Percentiles rank a stretch among this genome's conserved stretches.
Evolutionary conservation across 2,888 invertebrate species (phyloP).

Genomic region (Resseliella maxima): DNA sequence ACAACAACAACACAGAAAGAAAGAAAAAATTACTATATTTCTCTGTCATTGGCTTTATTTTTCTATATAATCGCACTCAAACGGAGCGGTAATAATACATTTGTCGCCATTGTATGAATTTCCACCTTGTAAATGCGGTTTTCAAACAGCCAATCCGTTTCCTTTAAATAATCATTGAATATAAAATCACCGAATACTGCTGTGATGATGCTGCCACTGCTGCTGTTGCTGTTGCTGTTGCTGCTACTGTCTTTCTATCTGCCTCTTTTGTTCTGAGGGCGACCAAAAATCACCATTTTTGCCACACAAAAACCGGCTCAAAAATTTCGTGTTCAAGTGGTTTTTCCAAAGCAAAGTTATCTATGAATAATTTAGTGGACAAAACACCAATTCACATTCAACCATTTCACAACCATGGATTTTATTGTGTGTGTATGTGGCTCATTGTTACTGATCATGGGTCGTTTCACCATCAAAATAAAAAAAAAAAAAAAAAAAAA

Average conservation of each 20-base stretch:
- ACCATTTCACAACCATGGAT: constrained; percentile 2
- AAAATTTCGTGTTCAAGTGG: constrained; percentile 30
- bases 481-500: too few relatives aligned
- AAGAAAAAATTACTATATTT: neutral
- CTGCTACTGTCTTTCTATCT: too few relatives aligned
- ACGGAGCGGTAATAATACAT: constrained; percentile 27
- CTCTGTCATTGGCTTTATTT: neutral
- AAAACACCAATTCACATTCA: constrained; percentile 31
- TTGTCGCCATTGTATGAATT: constrained; percentile 12
- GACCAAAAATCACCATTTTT: neutral
- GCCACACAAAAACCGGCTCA: neutral
- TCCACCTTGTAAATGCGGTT: constrained; percentile 10
- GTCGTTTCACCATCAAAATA: constrained; percentile 32
- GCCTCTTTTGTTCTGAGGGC: too few relatives aligned
- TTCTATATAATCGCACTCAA: neutral
- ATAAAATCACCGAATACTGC: neutral
- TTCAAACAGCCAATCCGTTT: constrained; percentile 35
- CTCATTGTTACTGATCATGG: constrained; percentile 48
- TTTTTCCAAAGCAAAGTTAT: constrained; percentile 18
- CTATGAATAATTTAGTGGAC: constrained; percentile 53
- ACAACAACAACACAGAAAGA: too few relatives aligned
- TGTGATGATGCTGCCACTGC: neutral
- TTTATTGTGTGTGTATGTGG: constrained; percentile 21
- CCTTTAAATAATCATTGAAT: constrained; percentile 33
- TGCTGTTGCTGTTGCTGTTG: too few relatives aligned